These are phyloP conservation scores for Deilephila porcellus DNA, from an alignment of 2,888 invertebrate species.

Conservation along the genomic window DNA sequence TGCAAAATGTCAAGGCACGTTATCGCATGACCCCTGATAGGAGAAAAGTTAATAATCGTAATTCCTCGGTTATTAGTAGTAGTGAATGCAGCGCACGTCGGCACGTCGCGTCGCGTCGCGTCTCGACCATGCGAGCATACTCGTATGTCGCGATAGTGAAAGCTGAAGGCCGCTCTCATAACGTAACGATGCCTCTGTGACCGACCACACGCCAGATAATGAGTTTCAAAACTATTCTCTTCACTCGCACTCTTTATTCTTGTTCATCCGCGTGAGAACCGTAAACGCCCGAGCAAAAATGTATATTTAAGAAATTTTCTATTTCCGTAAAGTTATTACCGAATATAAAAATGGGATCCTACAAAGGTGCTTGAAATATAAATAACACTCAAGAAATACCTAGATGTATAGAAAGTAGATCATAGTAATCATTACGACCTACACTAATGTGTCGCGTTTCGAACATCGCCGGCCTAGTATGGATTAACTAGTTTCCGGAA, in stretches of 20 bases:
- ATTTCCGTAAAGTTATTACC: too few relatives aligned
- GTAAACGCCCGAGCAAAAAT: neutral
- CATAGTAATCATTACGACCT: too few relatives aligned
- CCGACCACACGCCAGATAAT: conserved; percentile 44
- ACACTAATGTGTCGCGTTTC: too few relatives aligned
- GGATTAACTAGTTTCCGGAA: too few relatives aligned
- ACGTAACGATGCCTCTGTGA: conserved; percentile 51
- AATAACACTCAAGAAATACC: too few relatives aligned
- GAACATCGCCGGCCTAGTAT: too few relatives aligned
- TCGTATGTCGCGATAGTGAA: conserved; percentile 66
- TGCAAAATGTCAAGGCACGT: neutral
- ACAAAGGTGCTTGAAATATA: too few relatives aligned
- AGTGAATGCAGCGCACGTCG: conserved; percentile 30
- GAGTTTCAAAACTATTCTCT: conserved; percentile 34
- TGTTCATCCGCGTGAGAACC: conserved; percentile 4
- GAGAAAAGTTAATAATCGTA: conserved; percentile 9
- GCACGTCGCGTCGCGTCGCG: conserved; percentile 39
- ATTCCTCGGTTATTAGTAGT: neutral
- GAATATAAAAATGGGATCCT: too few relatives aligned
- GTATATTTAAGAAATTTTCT: too few relatives aligned
- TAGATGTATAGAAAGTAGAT: too few relatives aligned
- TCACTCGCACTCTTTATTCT: conserved; percentile 30
- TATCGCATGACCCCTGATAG: neutral
- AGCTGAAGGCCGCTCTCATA: conserved; percentile 65
- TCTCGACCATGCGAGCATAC: conserved; percentile 16